Evolutionary conservation across 2,888 invertebrate genomes (phyloP).

Genomic region (Neocrepidodera transversa): DNA sequence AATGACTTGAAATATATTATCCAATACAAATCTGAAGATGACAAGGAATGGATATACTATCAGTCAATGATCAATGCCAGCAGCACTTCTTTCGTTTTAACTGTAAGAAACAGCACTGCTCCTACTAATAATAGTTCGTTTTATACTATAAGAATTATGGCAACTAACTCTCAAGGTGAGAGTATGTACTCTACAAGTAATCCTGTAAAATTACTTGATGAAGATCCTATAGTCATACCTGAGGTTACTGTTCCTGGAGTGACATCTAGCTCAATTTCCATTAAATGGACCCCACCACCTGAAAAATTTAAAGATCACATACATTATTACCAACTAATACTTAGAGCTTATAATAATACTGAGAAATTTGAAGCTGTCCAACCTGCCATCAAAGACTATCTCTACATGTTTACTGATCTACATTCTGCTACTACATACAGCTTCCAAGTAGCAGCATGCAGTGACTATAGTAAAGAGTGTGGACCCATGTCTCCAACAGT

Average conservation of each 20-base stretch:
- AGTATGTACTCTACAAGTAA: slow-evolving; percentile 65
- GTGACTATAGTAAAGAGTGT: slow-evolving; percentile 76
- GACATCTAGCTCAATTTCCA: slow-evolving; percentile 76
- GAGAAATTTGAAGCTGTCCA: slow-evolving; percentile 68
- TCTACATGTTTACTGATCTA: slow-evolving; percentile 80
- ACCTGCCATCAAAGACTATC: slow-evolving; percentile 69
- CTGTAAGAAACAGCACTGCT: slow-evolving; percentile 55
- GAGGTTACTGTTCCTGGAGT: slow-evolving; percentile 78
- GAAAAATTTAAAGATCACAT: slow-evolving; percentile 71
- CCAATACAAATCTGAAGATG: slow-evolving; percentile 64
- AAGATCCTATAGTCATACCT: slow-evolving; percentile 81
- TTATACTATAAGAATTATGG: slow-evolving; percentile 73
- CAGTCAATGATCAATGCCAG: slow-evolving; percentile 68
- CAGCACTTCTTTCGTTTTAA: slow-evolving; percentile 74
- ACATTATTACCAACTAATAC: slow-evolving; percentile 77
- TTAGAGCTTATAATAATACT: slow-evolving; percentile 65
- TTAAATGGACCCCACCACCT: slow-evolving; percentile 79
- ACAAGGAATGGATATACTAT: slow-evolving; percentile 66
- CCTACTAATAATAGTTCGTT: slow-evolving; percentile 66
- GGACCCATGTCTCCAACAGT: slow-evolving; percentile 80
- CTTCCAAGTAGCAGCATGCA: slow-evolving; percentile 83
- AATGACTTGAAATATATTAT: slow-evolving; percentile 67
- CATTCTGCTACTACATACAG: slow-evolving; percentile 81
- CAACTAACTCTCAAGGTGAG: slow-evolving; percentile 70
- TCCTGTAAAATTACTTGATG: slow-evolving; percentile 68